These are phyloP conservation scores for Hyles euphorbiae DNA, from an alignment of 1,140 invertebrate genomes.

Conservation along the genomic window DNA sequence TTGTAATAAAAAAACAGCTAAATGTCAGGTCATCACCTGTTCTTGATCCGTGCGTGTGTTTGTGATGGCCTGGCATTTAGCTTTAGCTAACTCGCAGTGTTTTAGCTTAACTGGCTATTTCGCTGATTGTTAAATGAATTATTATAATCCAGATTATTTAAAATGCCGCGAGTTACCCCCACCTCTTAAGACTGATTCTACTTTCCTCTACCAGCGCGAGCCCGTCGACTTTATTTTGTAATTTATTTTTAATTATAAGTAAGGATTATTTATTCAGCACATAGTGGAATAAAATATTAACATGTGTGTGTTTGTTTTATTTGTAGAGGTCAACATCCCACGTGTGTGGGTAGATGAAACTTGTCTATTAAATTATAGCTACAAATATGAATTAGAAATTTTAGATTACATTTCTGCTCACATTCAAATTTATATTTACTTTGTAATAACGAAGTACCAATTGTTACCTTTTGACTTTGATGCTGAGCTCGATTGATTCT, in stretches of 20 bases:
- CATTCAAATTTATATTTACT: too few species aligned
- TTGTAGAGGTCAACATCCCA: conserved; percentile 3
- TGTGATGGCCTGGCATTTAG: conserved; percentile 71
- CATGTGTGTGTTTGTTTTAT: conserved; percentile 25
- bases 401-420: too few species aligned
- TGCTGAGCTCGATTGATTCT: too few species aligned
- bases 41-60: conserved; percentile 47
- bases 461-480: too few species aligned
- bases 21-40: conserved; percentile 66
- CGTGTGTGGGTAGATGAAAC: too few species aligned
- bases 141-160: conserved; percentile 34
- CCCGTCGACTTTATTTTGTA: conserved; percentile 71
- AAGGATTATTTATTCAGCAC: conserved; percentile 71
- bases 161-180: conserved; percentile 38
- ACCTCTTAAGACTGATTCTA: conserved; percentile 52
- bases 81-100: conserved; percentile 38
- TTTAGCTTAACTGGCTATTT: conserved; percentile 42
- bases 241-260: conserved; percentile 61
- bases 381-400: too few species aligned
- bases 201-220: conserved; percentile 50
- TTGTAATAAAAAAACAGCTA: conserved; percentile 33
- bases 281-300: conserved; percentile 49
- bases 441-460: too few species aligned
- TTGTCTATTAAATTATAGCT: too few species aligned
- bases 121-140: not conserved